A percentile compares a stretch with the other conserved stretches of the same genome.
Evolutionary conservation across 1,140 invertebrate genomes (phyloP).

Genomic region (Eumaeus atala): DNA sequence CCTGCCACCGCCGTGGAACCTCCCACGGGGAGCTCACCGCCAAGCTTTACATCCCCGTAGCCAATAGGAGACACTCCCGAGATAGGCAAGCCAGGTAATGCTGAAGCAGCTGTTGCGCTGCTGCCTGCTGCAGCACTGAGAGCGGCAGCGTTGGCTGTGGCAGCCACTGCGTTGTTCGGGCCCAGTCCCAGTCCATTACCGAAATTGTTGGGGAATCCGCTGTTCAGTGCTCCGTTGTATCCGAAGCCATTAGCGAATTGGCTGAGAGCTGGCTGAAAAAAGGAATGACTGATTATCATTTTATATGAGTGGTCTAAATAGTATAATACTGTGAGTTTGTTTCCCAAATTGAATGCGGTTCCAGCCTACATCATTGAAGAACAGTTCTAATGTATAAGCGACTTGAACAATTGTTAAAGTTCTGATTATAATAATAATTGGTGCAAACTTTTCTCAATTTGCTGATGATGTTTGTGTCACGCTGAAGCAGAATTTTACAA

Average conservation of each 20-base stretch:
- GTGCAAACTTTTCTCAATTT: no score
- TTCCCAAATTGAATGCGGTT: no score
- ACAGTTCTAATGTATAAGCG: no score
- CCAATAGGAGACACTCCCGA: conserved; percentile 31
- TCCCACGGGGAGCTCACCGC: conserved; percentile 43
- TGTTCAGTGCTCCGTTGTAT: conserved; percentile 14
- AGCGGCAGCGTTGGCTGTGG: conserved; percentile 21
- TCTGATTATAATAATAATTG: no score
- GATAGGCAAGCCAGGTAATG: conserved; percentile 29
- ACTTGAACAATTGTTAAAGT: no score
- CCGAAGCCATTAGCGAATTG: conserved; percentile 22
- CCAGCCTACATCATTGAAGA: no score
- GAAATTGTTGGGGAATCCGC: conserved; percentile 14
- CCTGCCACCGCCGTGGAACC: conserved; percentile 44
- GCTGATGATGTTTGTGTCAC: no score
- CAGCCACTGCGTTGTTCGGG: conserved; percentile 19
- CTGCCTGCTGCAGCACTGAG: conserved; percentile 16
- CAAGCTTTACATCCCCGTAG: conserved; percentile 37
- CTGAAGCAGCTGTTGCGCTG: neutral
- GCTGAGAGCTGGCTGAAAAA: conserved; percentile 24
- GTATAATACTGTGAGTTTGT: no score
- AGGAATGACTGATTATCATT: conserved; percentile 4
- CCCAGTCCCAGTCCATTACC: conserved; percentile 16
- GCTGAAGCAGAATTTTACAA: no score
- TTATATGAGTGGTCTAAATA: neutral